These are phyloP conservation scores for Menura novaehollandiae DNA, from an alignment of 2,113 vertebrate genomes.

Conservation along the genomic window DNA sequence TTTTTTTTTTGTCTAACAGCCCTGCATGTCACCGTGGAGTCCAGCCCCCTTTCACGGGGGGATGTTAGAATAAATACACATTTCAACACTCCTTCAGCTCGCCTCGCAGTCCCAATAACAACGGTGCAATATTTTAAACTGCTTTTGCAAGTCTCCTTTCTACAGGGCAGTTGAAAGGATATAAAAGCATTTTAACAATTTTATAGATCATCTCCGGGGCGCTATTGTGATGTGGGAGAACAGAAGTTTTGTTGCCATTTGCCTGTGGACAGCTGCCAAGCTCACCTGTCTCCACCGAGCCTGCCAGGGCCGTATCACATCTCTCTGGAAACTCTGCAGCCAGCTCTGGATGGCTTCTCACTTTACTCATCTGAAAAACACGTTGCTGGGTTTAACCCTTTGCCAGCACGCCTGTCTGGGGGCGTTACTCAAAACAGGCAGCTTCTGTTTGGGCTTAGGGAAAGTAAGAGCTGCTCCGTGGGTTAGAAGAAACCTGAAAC, in stretches of 20 bases:
- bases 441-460: not conserved
- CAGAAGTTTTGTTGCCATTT: slow-evolving; percentile 48
- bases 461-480: not conserved
- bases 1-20: not conserved
- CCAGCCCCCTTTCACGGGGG: not conserved
- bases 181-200: slow-evolving; percentile 44
- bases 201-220: not conserved
- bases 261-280: slow-evolving; percentile 60
- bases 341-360: slow-evolving; percentile 45
- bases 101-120: not conserved
- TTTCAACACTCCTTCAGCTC: slow-evolving; percentile 35
- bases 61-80: not conserved
- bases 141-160: slow-evolving; percentile 44
- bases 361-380: slow-evolving; percentile 51
- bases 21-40: not conserved
- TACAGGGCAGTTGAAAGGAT: not conserved
- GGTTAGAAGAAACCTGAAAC: not conserved
- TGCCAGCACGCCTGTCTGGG: not conserved
- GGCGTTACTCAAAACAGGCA: not conserved
- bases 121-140: slow-evolving; percentile 23
- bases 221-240: slow-evolving; percentile 28
- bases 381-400: slow-evolving; percentile 14
- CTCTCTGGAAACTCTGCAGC: slow-evolving; percentile 30
- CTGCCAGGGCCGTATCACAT: slow-evolving; percentile 4
- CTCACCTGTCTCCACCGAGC: slow-evolving; percentile 60